These are phyloP conservation scores for Caenorhabditis macrosperma DNA, from an alignment of 2,888 invertebrate genomes.

Conservation along the genomic window DNA sequence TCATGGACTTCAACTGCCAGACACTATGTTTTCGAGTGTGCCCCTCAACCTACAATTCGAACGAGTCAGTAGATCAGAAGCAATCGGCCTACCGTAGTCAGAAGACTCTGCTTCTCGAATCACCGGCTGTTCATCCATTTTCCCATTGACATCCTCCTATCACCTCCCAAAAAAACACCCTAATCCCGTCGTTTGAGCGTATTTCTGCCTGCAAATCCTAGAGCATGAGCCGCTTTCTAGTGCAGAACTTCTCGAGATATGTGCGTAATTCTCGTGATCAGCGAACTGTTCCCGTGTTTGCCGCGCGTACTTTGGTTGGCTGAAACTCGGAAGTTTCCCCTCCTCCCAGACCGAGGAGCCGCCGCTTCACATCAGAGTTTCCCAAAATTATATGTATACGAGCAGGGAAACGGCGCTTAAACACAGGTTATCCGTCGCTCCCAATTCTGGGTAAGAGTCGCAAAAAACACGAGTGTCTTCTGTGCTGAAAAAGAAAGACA, in stretches of 20 bases:
- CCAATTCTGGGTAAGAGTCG: not conserved
- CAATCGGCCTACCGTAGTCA: not conserved
- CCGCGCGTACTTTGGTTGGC: too few species aligned
- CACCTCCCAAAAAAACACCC: not conserved
- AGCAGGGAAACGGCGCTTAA: not conserved
- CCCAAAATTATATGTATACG: too few species aligned
- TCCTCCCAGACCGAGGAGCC: too few species aligned
- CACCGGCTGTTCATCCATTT: not conserved
- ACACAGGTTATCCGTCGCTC: not conserved
- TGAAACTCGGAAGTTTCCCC: too few species aligned
- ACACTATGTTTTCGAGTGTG: not conserved
- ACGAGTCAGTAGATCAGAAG: not conserved
- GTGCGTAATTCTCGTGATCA: too few species aligned
- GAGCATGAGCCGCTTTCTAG: not conserved
- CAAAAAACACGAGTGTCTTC: not conserved
- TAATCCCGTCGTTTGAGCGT: not conserved
- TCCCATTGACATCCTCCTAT: not conserved
- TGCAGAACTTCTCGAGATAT: not conserved
- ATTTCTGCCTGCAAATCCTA: not conserved
- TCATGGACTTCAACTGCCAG: constrained; percentile 10
- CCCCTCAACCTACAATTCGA: not conserved
- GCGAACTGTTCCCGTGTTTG: too few species aligned
- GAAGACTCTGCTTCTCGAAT: not conserved
- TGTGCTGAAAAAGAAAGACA: not conserved
- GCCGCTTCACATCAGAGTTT: too few species aligned